These are phyloP conservation scores for Acomys russatus DNA, from an alignment of 2,797 vertebrate genomes.

Conservation along the genomic window DNA sequence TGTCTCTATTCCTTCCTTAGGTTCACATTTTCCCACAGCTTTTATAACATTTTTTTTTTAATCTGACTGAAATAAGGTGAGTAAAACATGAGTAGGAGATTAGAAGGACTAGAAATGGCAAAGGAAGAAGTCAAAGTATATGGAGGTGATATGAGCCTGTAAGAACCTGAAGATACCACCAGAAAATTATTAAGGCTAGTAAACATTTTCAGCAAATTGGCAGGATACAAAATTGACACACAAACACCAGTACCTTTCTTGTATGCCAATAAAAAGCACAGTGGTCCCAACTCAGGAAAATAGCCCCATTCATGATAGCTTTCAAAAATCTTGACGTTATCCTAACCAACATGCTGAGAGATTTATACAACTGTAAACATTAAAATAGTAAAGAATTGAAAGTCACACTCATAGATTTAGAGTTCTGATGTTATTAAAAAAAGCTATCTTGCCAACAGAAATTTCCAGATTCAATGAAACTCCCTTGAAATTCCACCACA, in stretches of 20 bases:
- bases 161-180: neutral
- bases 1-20: neutral
- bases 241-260: neutral
- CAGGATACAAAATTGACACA: neutral
- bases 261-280: neutral
- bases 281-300: too few species aligned
- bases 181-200: too few species aligned
- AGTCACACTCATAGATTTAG: neutral
- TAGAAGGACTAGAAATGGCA: fast-evolving
- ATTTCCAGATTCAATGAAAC: too few species aligned
- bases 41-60: neutral
- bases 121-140: neutral
- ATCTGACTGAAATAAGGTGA: neutral
- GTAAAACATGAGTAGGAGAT: neutral
- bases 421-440: neutral
- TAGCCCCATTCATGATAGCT: neutral
- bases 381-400: neutral
- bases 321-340: neutral
- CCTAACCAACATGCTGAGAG: too few species aligned
- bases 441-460: neutral
- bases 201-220: neutral
- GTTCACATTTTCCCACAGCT: neutral
- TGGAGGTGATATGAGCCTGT: too few species aligned
- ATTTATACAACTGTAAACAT: neutral
- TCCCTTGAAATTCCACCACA: neutral